Percentiles rank a stretch among this genome's conserved stretches.
phyloP scores from a whole-genome alignment of 2,113 vertebrate species.

The Lasiurus borealis region DNA sequence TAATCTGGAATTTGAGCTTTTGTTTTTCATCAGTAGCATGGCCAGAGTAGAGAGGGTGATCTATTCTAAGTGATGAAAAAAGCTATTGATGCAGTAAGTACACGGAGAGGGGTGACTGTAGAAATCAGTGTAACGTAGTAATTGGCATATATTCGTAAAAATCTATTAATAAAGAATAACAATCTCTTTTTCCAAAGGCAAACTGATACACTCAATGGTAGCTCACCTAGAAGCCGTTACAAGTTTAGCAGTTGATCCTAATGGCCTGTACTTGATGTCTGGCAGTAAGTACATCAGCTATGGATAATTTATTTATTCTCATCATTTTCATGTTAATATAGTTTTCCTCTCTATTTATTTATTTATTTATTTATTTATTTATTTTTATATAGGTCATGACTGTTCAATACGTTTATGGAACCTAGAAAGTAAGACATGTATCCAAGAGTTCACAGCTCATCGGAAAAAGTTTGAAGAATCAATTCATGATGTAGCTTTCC shows the following conservation, averaged over 20 bases:
- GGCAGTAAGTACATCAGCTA: conserved; percentile 94
- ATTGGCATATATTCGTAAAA: conserved; percentile 11
- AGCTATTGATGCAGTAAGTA: neutral
- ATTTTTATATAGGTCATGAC: conserved; percentile 93
- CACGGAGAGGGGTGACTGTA: neutral
- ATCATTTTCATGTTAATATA: conserved; percentile 53
- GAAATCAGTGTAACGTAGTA: neutral
- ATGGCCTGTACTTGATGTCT: conserved; percentile 99
- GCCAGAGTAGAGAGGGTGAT: neutral
- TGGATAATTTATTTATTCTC: conserved; percentile 68
- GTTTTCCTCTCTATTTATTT: conserved; percentile 61
- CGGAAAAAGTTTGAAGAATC: conserved; percentile 99
- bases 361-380: neutral
- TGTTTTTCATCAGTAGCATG: neutral
- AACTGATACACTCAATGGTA: conserved; percentile 99
- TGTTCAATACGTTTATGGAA: conserved; percentile 99
- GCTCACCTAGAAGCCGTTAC: conserved; percentile 99
- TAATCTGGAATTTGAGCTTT: conserved; percentile 38
- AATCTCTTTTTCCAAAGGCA: conserved; percentile 88
- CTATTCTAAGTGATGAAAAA: conserved; percentile 22
- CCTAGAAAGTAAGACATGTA: conserved; percentile 99
- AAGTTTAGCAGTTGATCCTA: conserved; percentile 98
- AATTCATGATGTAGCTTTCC: conserved; percentile 99
- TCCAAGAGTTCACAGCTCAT: conserved; percentile 99
- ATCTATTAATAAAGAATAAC: conserved; percentile 62